Conservation (phyloP, 2,888 invertebrate genomes). For the Lysandra coridon region DNA sequence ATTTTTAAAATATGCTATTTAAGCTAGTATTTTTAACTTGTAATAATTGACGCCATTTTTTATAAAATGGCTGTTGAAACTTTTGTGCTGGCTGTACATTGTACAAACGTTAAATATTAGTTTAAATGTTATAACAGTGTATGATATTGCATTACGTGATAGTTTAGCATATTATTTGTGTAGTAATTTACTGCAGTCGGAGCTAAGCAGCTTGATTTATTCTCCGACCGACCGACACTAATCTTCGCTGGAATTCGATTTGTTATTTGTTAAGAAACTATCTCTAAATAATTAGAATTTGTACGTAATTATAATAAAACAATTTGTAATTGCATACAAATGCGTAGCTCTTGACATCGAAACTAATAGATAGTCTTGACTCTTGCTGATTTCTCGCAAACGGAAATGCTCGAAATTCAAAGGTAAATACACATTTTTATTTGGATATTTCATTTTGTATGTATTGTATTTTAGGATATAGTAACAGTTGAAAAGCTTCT, state of each 20-base stretch:
- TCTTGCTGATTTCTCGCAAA: neutral
- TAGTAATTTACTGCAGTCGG: constrained; percentile 27
- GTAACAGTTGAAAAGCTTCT: too few relatives aligned
- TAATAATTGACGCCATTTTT: too few relatives aligned
- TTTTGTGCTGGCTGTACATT: too few relatives aligned
- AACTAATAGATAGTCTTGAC: neutral
- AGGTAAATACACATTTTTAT: neutral
- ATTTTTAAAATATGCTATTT: too few relatives aligned
- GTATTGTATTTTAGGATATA: neutral
- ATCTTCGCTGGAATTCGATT: constrained; percentile 56
- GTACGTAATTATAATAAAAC: constrained; percentile 29
- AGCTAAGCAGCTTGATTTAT: constrained; percentile 28
- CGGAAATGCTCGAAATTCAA: neutral
- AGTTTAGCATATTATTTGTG: constrained; percentile 29
- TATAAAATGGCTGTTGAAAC: too few relatives aligned
- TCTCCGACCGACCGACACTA: constrained; percentile 43
- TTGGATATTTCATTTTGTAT: neutral
- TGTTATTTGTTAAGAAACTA: constrained; percentile 50
- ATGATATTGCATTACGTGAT: constrained; percentile 24
- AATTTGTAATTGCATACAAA: constrained; percentile 21
- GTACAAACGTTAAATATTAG: neutral
- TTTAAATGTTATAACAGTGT: neutral
- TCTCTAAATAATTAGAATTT: constrained; percentile 21
- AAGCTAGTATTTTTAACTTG: too few relatives aligned
- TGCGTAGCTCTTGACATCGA: neutral